Evolutionary conservation across 2,797 vertebrate genomes (phyloP).

Genomic region (Diceros bicornis): DNA sequence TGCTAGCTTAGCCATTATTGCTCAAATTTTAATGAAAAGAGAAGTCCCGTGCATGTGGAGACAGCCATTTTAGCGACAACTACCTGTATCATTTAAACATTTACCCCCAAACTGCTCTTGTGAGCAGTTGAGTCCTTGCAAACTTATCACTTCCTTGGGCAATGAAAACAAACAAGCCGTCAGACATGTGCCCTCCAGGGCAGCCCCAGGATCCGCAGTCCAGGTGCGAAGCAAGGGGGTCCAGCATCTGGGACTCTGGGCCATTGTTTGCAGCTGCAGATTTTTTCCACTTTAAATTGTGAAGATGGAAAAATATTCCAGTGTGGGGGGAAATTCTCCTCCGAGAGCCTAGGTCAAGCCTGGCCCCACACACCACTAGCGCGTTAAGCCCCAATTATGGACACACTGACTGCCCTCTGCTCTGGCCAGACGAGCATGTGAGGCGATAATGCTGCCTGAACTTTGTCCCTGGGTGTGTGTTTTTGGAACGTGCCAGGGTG

Average conservation of each 20-base stretch:
- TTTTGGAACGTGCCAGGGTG: conserved; percentile 92
- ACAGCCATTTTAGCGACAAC: background rate
- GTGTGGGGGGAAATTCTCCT: background rate
- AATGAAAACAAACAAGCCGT: background rate
- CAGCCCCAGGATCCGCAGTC: fast-evolving
- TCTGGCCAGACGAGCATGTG: conserved; percentile 78
- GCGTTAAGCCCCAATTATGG: conserved; percentile 77
- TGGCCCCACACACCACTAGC: conserved; percentile 78
- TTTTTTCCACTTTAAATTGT: no score
- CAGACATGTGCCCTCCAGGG: background rate
- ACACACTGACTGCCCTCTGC: conserved; percentile 84
- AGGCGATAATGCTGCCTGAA: conserved; percentile 81
- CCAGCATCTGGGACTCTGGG: background rate
- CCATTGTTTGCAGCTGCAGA: background rate
- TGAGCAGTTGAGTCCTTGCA: conserved; percentile 45
- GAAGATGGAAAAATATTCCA: background rate
- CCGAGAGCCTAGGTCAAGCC: conserved; percentile 80
- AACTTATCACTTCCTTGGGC: background rate
- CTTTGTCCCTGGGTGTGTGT: conserved; percentile 90
- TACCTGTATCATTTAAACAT: conserved; percentile 26
- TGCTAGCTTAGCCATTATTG: conserved; percentile 11
- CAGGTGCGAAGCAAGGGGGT: fast-evolving
- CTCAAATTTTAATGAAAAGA: conserved; percentile 60
- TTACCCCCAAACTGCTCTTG: conserved; percentile 27
- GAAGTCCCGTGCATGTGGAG: background rate